Evolutionary conservation across 2,888 invertebrate genomes (phyloP), one percentile per base, ranked within the genome.

Genomic region (Cerastoderma edule): DNA sequence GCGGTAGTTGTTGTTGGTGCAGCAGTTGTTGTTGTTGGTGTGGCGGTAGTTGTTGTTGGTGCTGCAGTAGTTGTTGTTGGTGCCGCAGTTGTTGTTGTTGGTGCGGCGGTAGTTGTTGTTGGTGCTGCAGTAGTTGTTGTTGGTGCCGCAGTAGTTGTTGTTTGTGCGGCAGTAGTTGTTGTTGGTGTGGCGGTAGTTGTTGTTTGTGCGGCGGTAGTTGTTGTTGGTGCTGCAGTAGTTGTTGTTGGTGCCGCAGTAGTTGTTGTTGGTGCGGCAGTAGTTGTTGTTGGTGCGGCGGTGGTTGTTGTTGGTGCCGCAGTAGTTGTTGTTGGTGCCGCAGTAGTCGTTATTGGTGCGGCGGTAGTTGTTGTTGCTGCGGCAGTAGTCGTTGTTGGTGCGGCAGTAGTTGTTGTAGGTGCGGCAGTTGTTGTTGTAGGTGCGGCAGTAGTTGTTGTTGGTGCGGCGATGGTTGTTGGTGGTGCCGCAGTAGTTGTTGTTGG

Each of bases 311-410:
- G 8, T 24, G 73, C 28, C 19, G 68, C 10, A 10, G 73, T 6
- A 2, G 64, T 32, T 0, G 67, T n/a, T 2, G 73, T 54, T 5
- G 73, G 64, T 5, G 73, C 44, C 8, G 68, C 33, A 28, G 73
- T 27, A n/a, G 68, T 24, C 8, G 64, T 27, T 22, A 65, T 56
- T 13, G 65, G 44, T 5, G 69, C 13, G 1, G 74, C 32, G 8
- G 74, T 27, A 8, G 54, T 19, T 8, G 65, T 24, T 5, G 64
- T 54, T 8, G 65, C 35, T n/a, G 56, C 13, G 24, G 56, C 8
- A 19, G 69, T 1, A 28, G 54, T 46, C 4, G 56, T 30, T 13
- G 56, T 30, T 5, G 56, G 3, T 3, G 56, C 32, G 19, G 56
- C 8, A 13, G 56, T 35, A n/a, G 6, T 54, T 24, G 56, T 56